Conservation (phyloP, 64 coral and sea anemone genomes). For the Acropora tenuis region DNA sequence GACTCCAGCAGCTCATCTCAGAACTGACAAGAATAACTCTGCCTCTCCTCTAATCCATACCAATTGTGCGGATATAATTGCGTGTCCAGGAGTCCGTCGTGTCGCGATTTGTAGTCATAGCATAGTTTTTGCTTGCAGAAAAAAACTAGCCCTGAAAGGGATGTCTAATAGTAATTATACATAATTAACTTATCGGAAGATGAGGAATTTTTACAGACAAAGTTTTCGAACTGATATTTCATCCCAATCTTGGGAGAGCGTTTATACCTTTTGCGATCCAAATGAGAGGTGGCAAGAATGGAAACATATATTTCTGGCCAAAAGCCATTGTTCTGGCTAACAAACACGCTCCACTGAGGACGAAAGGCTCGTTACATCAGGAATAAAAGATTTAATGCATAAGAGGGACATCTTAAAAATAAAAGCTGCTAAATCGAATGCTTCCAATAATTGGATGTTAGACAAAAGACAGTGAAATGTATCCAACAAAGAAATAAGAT, state of each 20-base stretch:
- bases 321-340: neutral
- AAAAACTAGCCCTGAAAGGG: neutral
- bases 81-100: slow-evolving; percentile 13
- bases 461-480: slow-evolving; percentile 27
- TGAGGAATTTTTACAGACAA: neutral
- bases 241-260: neutral
- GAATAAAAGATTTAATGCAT: slow-evolving; percentile 32
- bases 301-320: slow-evolving; percentile 25
- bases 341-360: slow-evolving; percentile 33
- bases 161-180: neutral
- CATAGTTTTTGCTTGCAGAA: slow-evolving; percentile 24
- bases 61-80: slow-evolving; percentile 37
- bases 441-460: slow-evolving; percentile 30
- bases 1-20: neutral
- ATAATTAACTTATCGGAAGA: neutral
- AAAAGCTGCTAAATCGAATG: slow-evolving; percentile 46
- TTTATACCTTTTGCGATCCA: neutral
- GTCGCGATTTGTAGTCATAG: slow-evolving; percentile 35
- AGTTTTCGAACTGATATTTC: neutral
- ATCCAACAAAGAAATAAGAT: slow-evolving; percentile 41
- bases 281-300: slow-evolving; percentile 27
- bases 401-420: slow-evolving; percentile 43
- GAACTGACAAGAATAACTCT: slow-evolving; percentile 15
- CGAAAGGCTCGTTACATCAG: slow-evolving; percentile 9
- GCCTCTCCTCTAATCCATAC: slow-evolving; percentile 1